These are phyloP conservation scores for Chanos chanos DNA, from an alignment of 2,797 vertebrate species.

Conservation along the genomic window DNA sequence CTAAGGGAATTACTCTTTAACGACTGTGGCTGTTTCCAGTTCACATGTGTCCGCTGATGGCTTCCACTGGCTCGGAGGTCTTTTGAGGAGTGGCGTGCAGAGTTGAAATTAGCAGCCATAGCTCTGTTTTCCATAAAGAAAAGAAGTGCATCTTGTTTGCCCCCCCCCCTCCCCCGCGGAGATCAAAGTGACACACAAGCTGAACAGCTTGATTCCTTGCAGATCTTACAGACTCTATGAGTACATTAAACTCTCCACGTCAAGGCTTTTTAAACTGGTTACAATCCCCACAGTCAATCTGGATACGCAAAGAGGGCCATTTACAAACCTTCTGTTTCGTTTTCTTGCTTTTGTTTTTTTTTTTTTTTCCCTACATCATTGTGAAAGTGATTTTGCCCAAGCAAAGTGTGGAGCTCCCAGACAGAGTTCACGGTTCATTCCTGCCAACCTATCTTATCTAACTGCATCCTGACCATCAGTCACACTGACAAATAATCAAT, in stretches of 20 bases:
- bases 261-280: slow-evolving; percentile 51
- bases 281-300: slow-evolving; percentile 62
- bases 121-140: slow-evolving; percentile 42
- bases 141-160: slow-evolving; percentile 52
- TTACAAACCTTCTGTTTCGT: too few relatives aligned
- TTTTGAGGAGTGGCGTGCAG: background rate
- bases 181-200: slow-evolving; percentile 51
- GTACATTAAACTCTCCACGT: slow-evolving; percentile 61
- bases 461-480: too few relatives aligned
- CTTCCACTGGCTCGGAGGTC: too few relatives aligned
- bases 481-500: too few relatives aligned
- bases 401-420: too few relatives aligned
- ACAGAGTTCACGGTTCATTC: too few relatives aligned
- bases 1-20: too few relatives aligned
- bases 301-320: slow-evolving; percentile 44
- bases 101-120: slow-evolving; percentile 24
- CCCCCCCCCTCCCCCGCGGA: slow-evolving; percentile 35
- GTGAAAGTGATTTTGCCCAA: too few relatives aligned
- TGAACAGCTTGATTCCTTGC: slow-evolving; percentile 47
- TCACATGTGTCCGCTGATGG: background rate
- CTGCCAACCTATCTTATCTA: too few relatives aligned
- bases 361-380: too few relatives aligned
- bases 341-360: too few relatives aligned
- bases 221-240: slow-evolving; percentile 56
- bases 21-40: background rate